These are phyloP conservation scores for Syrista parreyssii DNA, from an alignment of 2,888 invertebrate genomes.

Conservation along the genomic window DNA sequence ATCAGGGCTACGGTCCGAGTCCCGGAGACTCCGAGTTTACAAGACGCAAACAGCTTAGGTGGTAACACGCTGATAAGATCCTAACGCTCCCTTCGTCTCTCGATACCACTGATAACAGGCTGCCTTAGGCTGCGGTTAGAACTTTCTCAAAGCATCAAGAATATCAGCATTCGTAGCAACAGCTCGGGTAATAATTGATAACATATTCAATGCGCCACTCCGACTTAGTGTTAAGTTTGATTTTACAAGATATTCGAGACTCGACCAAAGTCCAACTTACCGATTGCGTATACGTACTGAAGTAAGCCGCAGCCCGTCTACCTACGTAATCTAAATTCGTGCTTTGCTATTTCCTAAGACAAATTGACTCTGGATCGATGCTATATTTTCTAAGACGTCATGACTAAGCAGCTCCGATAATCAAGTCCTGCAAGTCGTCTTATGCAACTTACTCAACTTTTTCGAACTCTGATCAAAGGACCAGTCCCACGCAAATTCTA, in stretches of 20 bases:
- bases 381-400: not conserved
- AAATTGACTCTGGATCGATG: slow-evolving; percentile 25
- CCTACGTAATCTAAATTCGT: slow-evolving; percentile 43
- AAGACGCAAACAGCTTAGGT: slow-evolving; percentile 64
- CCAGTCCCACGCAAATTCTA: not conserved
- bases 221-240: too few species aligned
- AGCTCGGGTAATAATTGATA: too few species aligned
- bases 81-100: slow-evolving; percentile 37
- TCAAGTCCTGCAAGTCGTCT: too few species aligned
- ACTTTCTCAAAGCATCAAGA: slow-evolving; percentile 26
- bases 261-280: too few species aligned
- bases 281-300: not conserved
- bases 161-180: not conserved
- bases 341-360: slow-evolving; percentile 33
- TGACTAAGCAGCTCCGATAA: too few species aligned
- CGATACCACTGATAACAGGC: slow-evolving; percentile 45
- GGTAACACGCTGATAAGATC: slow-evolving; percentile 61
- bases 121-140: slow-evolving; percentile 51
- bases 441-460: too few species aligned
- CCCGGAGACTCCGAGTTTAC: slow-evolving; percentile 54
- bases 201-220: too few species aligned
- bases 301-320: slow-evolving; percentile 5
- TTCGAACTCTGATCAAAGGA: too few species aligned
- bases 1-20: slow-evolving; percentile 36
- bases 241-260: too few species aligned